Evolutionary conservation across 2,113 vertebrate genomes (phyloP).

Genomic region (Macheiramphus alcinus): DNA sequence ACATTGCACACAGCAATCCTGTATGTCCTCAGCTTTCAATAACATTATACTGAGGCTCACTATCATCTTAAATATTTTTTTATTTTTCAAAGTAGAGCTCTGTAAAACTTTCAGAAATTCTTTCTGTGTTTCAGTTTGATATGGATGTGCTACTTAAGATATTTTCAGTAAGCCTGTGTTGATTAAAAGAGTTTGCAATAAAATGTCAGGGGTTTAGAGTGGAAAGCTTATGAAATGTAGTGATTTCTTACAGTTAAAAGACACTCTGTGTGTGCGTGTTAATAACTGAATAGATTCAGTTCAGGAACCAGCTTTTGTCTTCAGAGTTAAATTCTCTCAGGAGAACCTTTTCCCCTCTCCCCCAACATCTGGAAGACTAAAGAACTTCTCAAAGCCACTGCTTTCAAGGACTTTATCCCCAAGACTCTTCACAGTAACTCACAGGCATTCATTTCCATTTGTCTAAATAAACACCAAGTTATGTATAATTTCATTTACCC

Average conservation of each 20-base stretch:
- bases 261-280: fast-evolving
- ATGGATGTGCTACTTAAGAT: neutral
- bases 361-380: neutral
- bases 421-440: neutral
- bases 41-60: neutral
- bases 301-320: neutral
- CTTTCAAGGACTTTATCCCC: neutral
- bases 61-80: neutral
- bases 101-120: neutral
- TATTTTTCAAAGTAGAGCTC: neutral
- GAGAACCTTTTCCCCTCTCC: fast-evolving
- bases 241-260: neutral
- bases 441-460: neutral
- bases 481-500: fast-evolving
- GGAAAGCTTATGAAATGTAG: neutral
- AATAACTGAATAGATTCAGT: neutral
- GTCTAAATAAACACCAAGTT: neutral
- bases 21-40: neutral
- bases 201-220: neutral
- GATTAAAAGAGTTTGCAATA: neutral
- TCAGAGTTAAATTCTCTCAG: neutral
- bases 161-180: neutral
- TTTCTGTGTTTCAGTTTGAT: neutral
- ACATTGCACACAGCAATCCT: neutral
- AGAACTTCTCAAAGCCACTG: neutral